These are phyloP conservation scores for Gymnosoma rotundatum DNA, from an alignment of 2,888 invertebrate species.

Conservation along the genomic window DNA sequence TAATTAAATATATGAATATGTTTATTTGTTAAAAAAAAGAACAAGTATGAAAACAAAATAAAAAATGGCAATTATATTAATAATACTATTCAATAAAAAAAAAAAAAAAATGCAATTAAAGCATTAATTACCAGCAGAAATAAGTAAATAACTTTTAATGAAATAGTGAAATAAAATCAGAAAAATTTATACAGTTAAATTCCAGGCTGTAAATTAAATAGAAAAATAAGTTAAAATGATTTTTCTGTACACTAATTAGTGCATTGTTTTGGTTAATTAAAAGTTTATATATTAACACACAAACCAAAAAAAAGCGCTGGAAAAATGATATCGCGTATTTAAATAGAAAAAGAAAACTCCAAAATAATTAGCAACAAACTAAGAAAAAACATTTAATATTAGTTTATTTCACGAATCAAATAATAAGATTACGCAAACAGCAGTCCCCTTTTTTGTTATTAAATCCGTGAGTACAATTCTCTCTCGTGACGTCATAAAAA, in stretches of 20 bases:
- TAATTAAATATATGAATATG: conserved; percentile 10
- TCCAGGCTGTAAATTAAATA: neutral
- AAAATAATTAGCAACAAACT: no score
- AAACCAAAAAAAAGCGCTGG: no score
- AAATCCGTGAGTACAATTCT: no score
- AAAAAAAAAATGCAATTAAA: conserved; percentile 1
- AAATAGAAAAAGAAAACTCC: no score
- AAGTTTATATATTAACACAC: neutral
- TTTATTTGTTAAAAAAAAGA: neutral
- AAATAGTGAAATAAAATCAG: conserved; percentile 28
- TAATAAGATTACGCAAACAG: no score
- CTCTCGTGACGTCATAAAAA: no score
- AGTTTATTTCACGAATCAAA: no score
- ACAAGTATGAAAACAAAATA: neutral
- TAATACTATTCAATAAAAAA: neutral
- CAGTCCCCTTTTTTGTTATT: no score
- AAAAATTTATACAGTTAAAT: conserved; percentile 11
- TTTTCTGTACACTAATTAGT: neutral
- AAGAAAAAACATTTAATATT: no score
- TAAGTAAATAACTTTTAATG: conserved; percentile 25
- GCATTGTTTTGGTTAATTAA: neutral
- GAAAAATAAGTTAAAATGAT: neutral
- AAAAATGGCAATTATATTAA: neutral
- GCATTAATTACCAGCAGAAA: conserved; percentile 33
- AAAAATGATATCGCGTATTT: no score